Base-by-base conservation (phyloP, 2,113 vertebrate genomes). In the Falco punctatus region DNA sequence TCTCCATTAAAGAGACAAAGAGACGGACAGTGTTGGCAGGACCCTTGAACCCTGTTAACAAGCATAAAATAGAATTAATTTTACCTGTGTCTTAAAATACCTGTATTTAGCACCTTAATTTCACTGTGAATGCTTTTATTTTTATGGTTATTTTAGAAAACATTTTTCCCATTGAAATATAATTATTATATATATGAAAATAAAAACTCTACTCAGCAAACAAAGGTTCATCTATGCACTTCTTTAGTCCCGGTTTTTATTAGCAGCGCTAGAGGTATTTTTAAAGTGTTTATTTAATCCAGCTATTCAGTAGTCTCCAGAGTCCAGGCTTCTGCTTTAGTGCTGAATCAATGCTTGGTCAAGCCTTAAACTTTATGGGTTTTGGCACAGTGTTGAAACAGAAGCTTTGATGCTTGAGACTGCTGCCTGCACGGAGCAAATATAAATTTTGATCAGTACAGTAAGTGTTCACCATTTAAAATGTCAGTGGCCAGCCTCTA, bases 281-380 rank as follows among this genome's bases (percentile, higher is more conserved):
- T 96, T 82, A 82, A 97, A 93, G 86, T 96, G 92, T 97, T 97
- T 97, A 93, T 97, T 97, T 97, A 97, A 96, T 97, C 92, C 90
- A 96, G 62, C 79, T 87, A 93, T 89, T 96, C 72, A 96, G 91
- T 93, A 80, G 90, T 97, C 98, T 93, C 97, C 35, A 66, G 98
- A 92, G 97, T 54, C 83, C 95, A 91, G 75, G 91, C 97, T 97
- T 96, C 96, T 93, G 96, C 90, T 91, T 96, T 84, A 95, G 92
- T 94, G 95, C 94, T 97, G 96, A 95, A 92, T 96, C 93, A 96
- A 96, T 96, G 97, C 97, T 98, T 97, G 97, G 97, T 98, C 97
- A 97, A 97, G 96, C 97, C 92, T 98, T 98, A 95, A 97, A 96
- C 96, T 97, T 98, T 97, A 97, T 98, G 96, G 94, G 83, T 97